Evolutionary conservation across 1,140 invertebrate genomes (phyloP), one percentile per base, ranked within the genome.

Genomic region (Magallana angulata): DNA sequence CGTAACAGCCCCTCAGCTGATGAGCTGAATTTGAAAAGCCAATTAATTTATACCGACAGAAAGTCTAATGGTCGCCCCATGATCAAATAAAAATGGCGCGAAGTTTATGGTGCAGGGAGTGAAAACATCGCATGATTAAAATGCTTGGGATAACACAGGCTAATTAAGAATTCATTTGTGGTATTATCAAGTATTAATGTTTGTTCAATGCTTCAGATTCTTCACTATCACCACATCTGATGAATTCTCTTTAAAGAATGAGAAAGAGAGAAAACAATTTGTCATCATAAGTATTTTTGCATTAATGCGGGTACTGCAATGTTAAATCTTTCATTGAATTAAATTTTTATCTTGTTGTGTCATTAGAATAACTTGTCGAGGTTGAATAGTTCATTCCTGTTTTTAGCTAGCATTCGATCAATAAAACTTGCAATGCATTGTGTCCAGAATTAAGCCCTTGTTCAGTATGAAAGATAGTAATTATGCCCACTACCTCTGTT

Each of bases 21-120:
- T 76, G 68, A 76, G 68, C 24, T 76, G 68, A 76, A 30, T 76
- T 76, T 76, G 68, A 76, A 76, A 76, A 76, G 68, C 68, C 68
- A 76, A 76, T 76, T 76, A 76, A 76, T 76, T 76, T 76, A 76
- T 76, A 76, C 68, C 18, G 24, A 12, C 24, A 76, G 68, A 76
- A 76, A 36, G 68, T 76, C 18, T 76, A 30, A 2, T 76, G 68
- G 68, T 24, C 68, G 68, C 68, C 24, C 68, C 68, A 76, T 76
- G 68, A 76, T 76, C 68, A 76, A 76, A 76, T 30, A 76, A 30
- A 48, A 76, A 24, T 24, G 68, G 68, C 36, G 68, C 68, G 24
- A 76, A 24, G 9, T 76, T 76, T 30, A 76, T 76, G 24, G 9
- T 30, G 68, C 68, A 30, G 18, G 36, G 18, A 76, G 18, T 5